These are phyloP conservation scores for Perognathus longimembris DNA, from an alignment of 2,113 vertebrate genomes.

Conservation along the genomic window DNA sequence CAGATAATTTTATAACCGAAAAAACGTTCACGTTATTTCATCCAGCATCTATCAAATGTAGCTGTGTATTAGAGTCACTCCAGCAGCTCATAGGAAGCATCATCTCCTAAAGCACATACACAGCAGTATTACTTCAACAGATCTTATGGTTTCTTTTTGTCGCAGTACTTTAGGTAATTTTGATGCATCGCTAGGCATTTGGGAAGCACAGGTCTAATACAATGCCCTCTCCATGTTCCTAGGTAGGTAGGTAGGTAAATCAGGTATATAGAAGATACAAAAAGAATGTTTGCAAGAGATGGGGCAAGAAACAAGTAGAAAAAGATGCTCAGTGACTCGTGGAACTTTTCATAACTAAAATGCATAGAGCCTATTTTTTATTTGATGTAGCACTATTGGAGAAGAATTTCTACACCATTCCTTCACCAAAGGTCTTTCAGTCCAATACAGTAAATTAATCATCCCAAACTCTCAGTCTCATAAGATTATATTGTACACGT, in stretches of 20 bases:
- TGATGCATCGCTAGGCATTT: slow-evolving; percentile 4
- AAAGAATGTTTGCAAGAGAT: neutral
- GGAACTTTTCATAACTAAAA: neutral
- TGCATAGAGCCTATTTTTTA: neutral
- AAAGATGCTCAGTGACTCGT: neutral
- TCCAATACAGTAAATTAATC: neutral
- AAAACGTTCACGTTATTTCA: neutral
- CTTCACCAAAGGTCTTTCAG: neutral
- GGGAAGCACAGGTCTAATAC: slow-evolving; percentile 29
- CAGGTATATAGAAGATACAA: neutral
- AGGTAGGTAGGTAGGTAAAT: slow-evolving; percentile 23
- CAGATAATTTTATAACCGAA: slow-evolving; percentile 18
- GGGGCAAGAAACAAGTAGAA: neutral
- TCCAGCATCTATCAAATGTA: neutral
- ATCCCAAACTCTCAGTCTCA: neutral
- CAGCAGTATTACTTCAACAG: neutral
- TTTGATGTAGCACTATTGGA: neutral
- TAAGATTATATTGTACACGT: neutral
- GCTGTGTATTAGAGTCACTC: neutral
- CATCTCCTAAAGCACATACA: neutral
- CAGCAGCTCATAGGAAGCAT: neutral
- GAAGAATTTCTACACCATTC: neutral
- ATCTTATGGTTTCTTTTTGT: neutral
- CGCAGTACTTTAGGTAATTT: neutral
- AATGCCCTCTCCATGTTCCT: neutral